Percentiles rank a stretch among this genome's conserved stretches.
These are phyloP conservation scores for Trichechus manatus DNA, from an alignment of 2,113 vertebrate genomes.

Conservation along the genomic window DNA sequence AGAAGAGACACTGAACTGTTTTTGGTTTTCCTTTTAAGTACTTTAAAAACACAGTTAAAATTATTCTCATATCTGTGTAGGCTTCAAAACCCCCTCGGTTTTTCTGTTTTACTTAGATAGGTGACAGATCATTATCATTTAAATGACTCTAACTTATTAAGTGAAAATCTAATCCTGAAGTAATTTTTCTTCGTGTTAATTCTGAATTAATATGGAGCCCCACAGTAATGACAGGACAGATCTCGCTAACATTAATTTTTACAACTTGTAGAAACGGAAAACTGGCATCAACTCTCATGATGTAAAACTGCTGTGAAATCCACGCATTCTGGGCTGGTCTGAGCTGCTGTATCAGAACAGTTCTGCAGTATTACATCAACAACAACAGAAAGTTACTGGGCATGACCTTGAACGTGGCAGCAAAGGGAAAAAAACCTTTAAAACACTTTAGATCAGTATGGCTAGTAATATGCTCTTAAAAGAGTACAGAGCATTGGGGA, in stretches of 20 bases:
- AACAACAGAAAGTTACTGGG: not conserved
- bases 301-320: not conserved
- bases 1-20: not conserved
- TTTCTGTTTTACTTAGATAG: constrained; percentile 17
- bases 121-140: not conserved
- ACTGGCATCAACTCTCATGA: not conserved
- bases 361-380: not conserved
- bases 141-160: constrained; percentile 1
- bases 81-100: not conserved
- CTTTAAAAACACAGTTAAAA: constrained; percentile 12
- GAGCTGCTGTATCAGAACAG: not conserved
- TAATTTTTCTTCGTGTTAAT: not conserved
- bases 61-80: not conserved
- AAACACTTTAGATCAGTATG: not conserved
- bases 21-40: not conserved
- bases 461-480: not conserved
- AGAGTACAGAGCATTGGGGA: not conserved
- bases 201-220: not conserved
- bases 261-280: constrained; percentile 1
- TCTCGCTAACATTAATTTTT: not conserved
- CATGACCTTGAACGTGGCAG: not conserved
- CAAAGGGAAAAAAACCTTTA: not conserved
- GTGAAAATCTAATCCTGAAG: not conserved
- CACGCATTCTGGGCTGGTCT: not conserved
- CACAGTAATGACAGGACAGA: not conserved